Evolutionary conservation across 1,140 invertebrate genomes (phyloP).

Genomic region (Tyrophagus putrescentiae): DNA sequence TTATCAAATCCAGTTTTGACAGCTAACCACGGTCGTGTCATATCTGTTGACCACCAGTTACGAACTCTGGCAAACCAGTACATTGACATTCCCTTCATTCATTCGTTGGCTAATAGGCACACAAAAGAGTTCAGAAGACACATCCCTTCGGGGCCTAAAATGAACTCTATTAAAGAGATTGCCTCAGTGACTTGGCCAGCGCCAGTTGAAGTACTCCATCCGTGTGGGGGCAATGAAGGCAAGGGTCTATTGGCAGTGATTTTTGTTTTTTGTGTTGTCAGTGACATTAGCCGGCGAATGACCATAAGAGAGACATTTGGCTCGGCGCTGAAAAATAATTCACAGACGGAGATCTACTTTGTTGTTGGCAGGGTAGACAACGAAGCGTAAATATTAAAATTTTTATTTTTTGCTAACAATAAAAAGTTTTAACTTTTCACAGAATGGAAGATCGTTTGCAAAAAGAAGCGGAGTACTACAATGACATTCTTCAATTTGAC

Average conservation of each 20-base stretch:
- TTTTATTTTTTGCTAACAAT: too few relatives aligned
- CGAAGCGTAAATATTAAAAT: not conserved
- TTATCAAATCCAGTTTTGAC: too few relatives aligned
- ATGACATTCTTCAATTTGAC: constrained; percentile 28
- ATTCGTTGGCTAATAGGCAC: not conserved
- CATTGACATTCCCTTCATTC: too few relatives aligned
- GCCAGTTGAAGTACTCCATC: not conserved
- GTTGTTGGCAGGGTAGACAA: not conserved
- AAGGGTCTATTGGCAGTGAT: not conserved
- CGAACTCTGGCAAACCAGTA: not conserved
- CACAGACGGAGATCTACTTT: not conserved
- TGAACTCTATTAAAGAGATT: not conserved
- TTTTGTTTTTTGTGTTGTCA: not conserved
- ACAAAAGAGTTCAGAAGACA: not conserved
- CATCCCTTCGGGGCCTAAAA: not conserved
- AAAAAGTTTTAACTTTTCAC: too few relatives aligned
- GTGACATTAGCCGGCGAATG: not conserved
- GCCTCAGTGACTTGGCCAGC: not conserved
- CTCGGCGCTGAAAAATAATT: not conserved
- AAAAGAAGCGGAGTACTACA: constrained; percentile 15
- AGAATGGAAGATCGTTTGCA: not conserved
- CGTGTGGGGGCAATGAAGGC: not conserved
- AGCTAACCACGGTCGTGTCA: not conserved
- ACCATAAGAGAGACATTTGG: constrained; percentile 7
- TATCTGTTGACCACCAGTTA: not conserved